phyloP scores from a whole-genome alignment of 2,888 invertebrate species.

The Chrysodeixis includens region DNA sequence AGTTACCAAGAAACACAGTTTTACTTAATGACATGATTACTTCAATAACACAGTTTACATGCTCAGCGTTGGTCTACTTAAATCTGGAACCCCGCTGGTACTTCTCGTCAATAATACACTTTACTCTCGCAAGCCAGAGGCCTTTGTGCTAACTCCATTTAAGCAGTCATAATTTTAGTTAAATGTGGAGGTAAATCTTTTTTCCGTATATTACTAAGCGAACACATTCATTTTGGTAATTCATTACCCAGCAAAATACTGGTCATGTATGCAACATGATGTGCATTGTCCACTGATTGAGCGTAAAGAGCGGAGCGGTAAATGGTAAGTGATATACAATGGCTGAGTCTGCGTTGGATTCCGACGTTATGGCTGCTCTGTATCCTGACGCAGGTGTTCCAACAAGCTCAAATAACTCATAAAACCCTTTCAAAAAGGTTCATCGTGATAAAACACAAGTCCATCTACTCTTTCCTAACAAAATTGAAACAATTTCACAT shows the following conservation, averaged over 20 bases:
- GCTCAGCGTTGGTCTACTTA: conserved; percentile 39
- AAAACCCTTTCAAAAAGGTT: neutral
- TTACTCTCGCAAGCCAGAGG: conserved; percentile 6
- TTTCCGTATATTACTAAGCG: neutral
- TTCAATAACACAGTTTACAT: conserved; percentile 33
- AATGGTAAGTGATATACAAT: neutral
- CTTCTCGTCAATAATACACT: conserved; percentile 21
- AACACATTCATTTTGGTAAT: neutral
- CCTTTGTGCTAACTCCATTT: neutral
- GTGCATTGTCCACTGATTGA: conserved; percentile 11
- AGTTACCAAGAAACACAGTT: conserved; percentile 8
- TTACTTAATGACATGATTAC: conserved; percentile 22
- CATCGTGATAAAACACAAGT: neutral
- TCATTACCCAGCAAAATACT: neutral
- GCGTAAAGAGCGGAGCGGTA: conserved; percentile 3
- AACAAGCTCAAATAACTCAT: neutral
- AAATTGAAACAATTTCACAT: neutral
- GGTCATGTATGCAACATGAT: conserved; percentile 6
- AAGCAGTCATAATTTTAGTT: neutral
- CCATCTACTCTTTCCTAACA: neutral
- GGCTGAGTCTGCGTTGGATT: neutral
- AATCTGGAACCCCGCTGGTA: conserved; percentile 33
- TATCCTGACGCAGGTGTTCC: neutral
- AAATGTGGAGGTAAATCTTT: neutral
- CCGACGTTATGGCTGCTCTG: neutral